These are phyloP conservation scores for Dasyornis broadbenti DNA, from an alignment of 2,113 vertebrate genomes.

Conservation along the genomic window DNA sequence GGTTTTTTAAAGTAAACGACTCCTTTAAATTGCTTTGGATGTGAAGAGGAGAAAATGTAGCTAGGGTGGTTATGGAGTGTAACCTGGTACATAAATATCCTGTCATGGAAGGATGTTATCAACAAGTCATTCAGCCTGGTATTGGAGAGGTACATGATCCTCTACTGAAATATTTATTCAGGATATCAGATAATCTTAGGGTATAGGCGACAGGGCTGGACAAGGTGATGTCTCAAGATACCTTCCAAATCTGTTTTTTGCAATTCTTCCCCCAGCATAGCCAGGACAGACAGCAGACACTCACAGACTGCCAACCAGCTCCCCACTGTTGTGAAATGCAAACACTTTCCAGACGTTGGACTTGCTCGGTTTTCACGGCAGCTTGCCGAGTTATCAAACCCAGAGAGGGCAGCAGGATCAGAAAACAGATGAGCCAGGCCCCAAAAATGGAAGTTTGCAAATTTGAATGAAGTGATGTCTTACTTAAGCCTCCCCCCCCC, in stretches of 20 bases:
- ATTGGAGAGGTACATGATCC: not conserved
- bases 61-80: not conserved
- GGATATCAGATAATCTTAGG: not conserved
- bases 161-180: not conserved
- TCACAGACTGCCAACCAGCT: not conserved
- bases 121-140: not conserved
- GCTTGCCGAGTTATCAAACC: not conserved
- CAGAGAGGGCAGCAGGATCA: not conserved
- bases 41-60: not conserved
- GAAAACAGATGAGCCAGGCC: not conserved
- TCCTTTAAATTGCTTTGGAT: not conserved
- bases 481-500: fast-evolving
- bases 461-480: not conserved
- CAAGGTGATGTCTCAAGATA: not conserved
- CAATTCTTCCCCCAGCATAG: not conserved
- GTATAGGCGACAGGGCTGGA: not conserved
- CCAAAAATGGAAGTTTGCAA: not conserved
- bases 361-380: not conserved
- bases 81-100: not conserved
- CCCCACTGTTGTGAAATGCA: not conserved
- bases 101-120: not conserved
- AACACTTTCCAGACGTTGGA: fast-evolving
- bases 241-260: not conserved
- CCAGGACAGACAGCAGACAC: not conserved
- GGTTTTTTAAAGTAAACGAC: not conserved